Conservation (phyloP, 1,140 invertebrate species). For the Caerostris extrusa region DNA sequence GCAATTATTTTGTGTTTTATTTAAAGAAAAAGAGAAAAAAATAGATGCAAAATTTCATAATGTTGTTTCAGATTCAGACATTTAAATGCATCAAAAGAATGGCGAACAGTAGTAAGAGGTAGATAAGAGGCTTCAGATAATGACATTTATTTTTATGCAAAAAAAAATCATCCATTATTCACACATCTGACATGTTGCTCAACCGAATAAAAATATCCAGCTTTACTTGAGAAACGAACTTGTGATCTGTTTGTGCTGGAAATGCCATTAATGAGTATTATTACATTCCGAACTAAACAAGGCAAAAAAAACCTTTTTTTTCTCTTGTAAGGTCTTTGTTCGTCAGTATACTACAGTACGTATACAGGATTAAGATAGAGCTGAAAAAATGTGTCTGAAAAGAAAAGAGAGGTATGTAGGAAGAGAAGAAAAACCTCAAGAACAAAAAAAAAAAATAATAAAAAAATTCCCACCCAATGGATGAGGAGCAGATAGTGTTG, state of each 20-base stretch:
- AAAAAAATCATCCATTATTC: not conserved
- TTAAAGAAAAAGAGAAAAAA: no score
- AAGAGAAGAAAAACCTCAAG: not conserved
- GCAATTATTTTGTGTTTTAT: no score
- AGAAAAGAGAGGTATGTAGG: not conserved
- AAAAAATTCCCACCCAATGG: not conserved
- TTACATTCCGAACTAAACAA: not conserved
- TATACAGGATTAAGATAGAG: slow-evolving; percentile 6
- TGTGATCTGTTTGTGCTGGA: not conserved
- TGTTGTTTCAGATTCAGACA: not conserved
- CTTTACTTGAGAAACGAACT: not conserved
- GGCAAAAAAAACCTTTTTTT: not conserved
- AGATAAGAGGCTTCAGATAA: not conserved
- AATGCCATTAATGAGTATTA: not conserved
- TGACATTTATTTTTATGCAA: not conserved
- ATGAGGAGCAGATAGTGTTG: slow-evolving; percentile 23
- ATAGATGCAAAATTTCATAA: no score
- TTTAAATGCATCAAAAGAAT: not conserved
- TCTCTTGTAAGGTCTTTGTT: not conserved
- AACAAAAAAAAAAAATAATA: not conserved
- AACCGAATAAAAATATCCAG: not conserved
- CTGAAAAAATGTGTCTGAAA: not conserved
- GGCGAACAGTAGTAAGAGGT: not conserved
- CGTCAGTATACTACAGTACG: not conserved
- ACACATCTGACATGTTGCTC: not conserved